Evolutionary conservation across 1,140 invertebrate species (phyloP).

Genomic region (Cydia splendana): DNA sequence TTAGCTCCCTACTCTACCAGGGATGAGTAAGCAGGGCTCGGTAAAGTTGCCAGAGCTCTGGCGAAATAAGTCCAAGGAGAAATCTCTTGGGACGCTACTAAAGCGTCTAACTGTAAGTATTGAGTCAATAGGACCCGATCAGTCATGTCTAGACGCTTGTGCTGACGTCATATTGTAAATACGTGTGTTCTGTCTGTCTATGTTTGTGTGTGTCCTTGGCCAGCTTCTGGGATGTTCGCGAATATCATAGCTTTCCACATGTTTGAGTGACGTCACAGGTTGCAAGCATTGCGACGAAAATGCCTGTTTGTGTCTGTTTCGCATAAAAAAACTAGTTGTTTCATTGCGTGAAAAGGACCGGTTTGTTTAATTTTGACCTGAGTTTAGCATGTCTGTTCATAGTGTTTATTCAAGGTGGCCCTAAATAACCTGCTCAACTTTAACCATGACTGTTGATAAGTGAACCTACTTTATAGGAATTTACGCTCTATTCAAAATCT

Average conservation of each 20-base stretch:
- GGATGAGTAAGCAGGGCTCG: constrained; percentile 53
- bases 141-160: constrained; percentile 20
- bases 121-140: constrained; percentile 39
- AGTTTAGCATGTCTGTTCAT: no score
- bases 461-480: no score
- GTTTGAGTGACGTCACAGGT: constrained; percentile 24
- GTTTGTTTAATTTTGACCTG: not conserved
- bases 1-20: constrained; percentile 61
- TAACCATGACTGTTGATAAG: not conserved
- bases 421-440: no score
- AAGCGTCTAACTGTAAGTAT: constrained; percentile 71
- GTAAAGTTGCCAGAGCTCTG: constrained; percentile 67
- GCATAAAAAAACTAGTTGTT: not conserved
- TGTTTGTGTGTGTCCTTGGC: constrained; percentile 55
- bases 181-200: constrained; percentile 33
- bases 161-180: constrained; percentile 53
- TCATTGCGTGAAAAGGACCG: not conserved
- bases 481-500: no score
- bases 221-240: constrained; percentile 38
- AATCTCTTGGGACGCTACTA: constrained; percentile 67
- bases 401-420: no score
- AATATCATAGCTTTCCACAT: constrained; percentile 34
- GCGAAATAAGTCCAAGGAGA: constrained; percentile 69
- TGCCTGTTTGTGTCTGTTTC: constrained; percentile 15
- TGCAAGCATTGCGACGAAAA: not conserved